Conservation (phyloP, 2,888 invertebrate species). For the Crioceris asparagi region DNA sequence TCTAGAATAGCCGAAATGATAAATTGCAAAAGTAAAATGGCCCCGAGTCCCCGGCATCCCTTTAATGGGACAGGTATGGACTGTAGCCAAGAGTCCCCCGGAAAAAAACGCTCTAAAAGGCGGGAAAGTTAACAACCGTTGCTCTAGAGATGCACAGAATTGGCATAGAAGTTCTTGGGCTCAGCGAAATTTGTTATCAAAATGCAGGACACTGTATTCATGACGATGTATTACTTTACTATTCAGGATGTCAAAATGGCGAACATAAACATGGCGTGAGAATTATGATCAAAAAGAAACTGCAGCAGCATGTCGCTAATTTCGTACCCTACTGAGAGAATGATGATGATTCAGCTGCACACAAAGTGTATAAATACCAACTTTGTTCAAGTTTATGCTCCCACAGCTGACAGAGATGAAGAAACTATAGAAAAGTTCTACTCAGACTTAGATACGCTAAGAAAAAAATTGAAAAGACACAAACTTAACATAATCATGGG, state of each 20-base stretch:
- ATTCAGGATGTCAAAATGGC: background rate
- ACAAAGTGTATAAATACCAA: background rate
- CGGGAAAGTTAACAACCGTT: background rate
- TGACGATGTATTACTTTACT: background rate
- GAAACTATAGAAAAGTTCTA: background rate
- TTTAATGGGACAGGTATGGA: background rate
- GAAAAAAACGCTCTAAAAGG: background rate
- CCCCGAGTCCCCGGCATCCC: background rate
- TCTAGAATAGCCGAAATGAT: background rate
- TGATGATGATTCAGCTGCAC: background rate
- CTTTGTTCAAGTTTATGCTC: background rate
- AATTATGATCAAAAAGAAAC: background rate
- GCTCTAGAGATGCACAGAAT: background rate
- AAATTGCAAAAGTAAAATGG: background rate
- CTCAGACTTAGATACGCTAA: background rate
- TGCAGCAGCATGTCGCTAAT: background rate
- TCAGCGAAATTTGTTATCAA: background rate
- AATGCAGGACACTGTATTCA: background rate
- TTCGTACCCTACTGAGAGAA: background rate
- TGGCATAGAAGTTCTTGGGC: background rate
- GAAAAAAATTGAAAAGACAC: background rate
- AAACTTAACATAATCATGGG: background rate
- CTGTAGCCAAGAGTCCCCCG: background rate
- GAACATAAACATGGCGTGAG: background rate
- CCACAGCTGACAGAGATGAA: background rate